Base-by-base conservation (phyloP, 2,797 vertebrate genomes). In the Morelia viridis region DNA sequence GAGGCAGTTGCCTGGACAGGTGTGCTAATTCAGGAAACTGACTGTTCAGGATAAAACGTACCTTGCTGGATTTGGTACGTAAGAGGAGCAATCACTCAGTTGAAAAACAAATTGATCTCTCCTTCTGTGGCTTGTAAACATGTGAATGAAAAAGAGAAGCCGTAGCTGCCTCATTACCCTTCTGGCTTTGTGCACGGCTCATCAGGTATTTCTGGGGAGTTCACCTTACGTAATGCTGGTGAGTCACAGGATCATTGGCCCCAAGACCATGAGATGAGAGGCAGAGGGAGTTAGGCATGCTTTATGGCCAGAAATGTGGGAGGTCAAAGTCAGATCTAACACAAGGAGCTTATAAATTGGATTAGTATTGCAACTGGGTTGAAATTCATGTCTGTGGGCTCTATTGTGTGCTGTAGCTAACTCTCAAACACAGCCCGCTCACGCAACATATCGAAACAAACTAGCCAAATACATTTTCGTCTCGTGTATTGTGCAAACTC, bases 161-260 rank as follows among this genome's bases (percentile, higher is more conserved):
- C 26, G 46, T 71, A 26, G 60, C 15, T 85, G 80, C 62, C 62
- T 64, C 22, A 17, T 24, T 24, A 41, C 35, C 53, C 10, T 68
- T 35, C 76, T 12, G 24, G 15, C 26, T 11, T 56, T 89, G 24
- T 71, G 80, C 62, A 53, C 71, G 65, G 15, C 10, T 62, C 46
- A 80, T 90, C 57, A 90, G 85, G 50, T 90, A 87, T 58, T 80
- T 85, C 68, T 80, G 60, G 31, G 68, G 87, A 56, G 31, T 93
- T 88, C 68, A 26, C 83, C 83, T 93, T 92, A 28, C 41, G 41
- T 90, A 90, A 92, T 92, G 56, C n/a, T 92, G 68, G 50, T 84
- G 35, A 90, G 60, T 28, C 13, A 60, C 65, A 84, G 84, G 26
- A 28, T 41, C 26, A 28, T 11, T 56, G 76, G 85, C 41, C 4